Evolutionary conservation across 2,888 invertebrate species (phyloP).

Genomic region (Agrenia bidenticulata): DNA sequence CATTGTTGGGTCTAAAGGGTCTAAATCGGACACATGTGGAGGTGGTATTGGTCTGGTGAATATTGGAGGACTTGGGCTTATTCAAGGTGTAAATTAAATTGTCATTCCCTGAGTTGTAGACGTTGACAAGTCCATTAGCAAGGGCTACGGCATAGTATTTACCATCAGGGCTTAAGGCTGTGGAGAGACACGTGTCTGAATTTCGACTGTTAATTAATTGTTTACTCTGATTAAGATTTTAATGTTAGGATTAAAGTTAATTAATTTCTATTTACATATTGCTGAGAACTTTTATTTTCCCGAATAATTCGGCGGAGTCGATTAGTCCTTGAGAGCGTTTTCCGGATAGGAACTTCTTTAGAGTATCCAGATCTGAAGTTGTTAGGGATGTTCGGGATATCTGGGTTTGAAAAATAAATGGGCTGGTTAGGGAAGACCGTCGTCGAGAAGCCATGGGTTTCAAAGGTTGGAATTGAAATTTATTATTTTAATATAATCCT

Average conservation of each 20-base stretch:
- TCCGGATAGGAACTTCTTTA: too few species aligned
- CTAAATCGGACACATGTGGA: constrained; percentile 63
- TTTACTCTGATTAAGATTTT: neutral
- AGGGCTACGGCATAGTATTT: constrained; percentile 65
- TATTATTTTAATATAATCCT: too few species aligned
- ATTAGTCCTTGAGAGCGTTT: neutral
- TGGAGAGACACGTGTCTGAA: constrained; percentile 57
- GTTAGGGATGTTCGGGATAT: too few species aligned
- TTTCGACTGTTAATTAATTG: constrained; percentile 16
- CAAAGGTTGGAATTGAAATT: too few species aligned
- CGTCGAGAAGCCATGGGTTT: too few species aligned
- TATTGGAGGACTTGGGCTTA: constrained; percentile 61
- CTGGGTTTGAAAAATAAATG: too few species aligned
- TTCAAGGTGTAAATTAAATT: constrained; percentile 59
- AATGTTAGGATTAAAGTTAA: neutral
- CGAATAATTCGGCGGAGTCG: constrained; percentile 34
- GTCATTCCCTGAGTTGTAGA: constrained; percentile 62
- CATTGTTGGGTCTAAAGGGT: constrained; percentile 57
- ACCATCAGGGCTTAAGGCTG: constrained; percentile 64
- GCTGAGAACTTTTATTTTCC: constrained; percentile 36
- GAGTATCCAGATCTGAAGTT: too few species aligned
- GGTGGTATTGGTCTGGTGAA: constrained; percentile 63
- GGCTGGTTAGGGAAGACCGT: too few species aligned
- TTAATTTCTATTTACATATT: constrained; percentile 31
- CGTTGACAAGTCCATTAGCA: constrained; percentile 63